Evolutionary conservation across 1,140 invertebrate genomes (phyloP).

Genomic region (Propsilocerus akamusi): DNA sequence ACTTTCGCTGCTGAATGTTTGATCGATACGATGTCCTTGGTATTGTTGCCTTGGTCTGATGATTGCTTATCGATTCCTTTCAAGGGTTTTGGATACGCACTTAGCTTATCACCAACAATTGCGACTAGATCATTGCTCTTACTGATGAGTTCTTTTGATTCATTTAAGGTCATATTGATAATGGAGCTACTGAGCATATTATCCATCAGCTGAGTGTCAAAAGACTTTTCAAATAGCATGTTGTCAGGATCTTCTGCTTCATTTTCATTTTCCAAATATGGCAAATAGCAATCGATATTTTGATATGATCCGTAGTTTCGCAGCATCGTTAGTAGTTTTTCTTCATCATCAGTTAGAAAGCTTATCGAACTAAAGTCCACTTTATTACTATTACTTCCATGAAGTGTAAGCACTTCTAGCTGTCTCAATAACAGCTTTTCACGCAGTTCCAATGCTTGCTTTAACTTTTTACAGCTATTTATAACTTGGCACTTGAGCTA

Average conservation of each 20-base stretch:
- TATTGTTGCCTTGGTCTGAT: no score
- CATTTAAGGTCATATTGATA: slow-evolving; percentile 21
- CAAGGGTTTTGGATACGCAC: no score
- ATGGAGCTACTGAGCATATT: slow-evolving; percentile 16
- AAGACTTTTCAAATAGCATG: slow-evolving; percentile 29
- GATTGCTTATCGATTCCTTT: no score
- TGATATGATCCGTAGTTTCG: slow-evolving; percentile 22
- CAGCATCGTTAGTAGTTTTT: slow-evolving; percentile 25
- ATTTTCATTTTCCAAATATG: slow-evolving; percentile 23
- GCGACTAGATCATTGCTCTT: slow-evolving; percentile 10
- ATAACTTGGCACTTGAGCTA: background rate
- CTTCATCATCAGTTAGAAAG: slow-evolving; percentile 20
- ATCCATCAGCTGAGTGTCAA: slow-evolving; percentile 18
- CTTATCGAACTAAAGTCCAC: slow-evolving; percentile 20
- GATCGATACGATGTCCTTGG: slow-evolving; percentile 12
- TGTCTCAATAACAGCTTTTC: slow-evolving; percentile 32
- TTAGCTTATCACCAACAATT: no score
- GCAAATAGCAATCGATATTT: slow-evolving; percentile 21
- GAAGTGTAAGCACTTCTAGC: slow-evolving; percentile 26
- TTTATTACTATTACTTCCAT: slow-evolving; percentile 16
- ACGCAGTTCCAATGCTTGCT: slow-evolving; percentile 23
- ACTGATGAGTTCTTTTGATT: slow-evolving; percentile 18
- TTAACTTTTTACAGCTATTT: background rate
- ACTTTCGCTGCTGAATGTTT: slow-evolving; percentile 3
- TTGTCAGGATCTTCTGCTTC: slow-evolving; percentile 26